phyloP scores from a whole-genome alignment of 2,888 invertebrate species.

The Latrodectus elegans region DNA sequence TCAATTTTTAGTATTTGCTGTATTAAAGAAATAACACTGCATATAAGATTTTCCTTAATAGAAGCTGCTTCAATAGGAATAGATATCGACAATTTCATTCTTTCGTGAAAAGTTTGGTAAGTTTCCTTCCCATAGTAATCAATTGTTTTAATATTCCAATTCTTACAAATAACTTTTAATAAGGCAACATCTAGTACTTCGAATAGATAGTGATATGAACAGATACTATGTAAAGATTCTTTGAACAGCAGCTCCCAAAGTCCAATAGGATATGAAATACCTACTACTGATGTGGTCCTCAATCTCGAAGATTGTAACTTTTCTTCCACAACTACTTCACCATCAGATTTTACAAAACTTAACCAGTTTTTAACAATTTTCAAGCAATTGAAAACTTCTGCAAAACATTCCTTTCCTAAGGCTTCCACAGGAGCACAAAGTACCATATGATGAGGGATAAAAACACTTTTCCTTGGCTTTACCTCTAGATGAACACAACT shows the following conservation, averaged over 20 bases:
- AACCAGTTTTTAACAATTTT: slow-evolving; percentile 37
- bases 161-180: neutral
- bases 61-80: slow-evolving; percentile 21
- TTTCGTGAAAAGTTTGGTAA: neutral
- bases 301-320: neutral
- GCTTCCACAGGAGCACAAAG: slow-evolving; percentile 24
- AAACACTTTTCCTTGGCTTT: neutral
- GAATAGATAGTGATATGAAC: neutral
- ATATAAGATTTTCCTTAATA: slow-evolving; percentile 18
- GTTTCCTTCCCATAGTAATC: neutral
- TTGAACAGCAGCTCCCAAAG: slow-evolving; percentile 30
- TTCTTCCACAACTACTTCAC: neutral
- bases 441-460: slow-evolving; percentile 22
- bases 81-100: neutral
- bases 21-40: slow-evolving; percentile 18
- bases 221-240: neutral
- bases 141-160: neutral
- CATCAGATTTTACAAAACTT: neutral
- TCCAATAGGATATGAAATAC: slow-evolving; percentile 22
- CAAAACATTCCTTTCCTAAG: slow-evolving; percentile 42
- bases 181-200: slow-evolving; percentile 17
- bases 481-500: slow-evolving; percentile 3
- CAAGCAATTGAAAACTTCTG: slow-evolving; percentile 35
- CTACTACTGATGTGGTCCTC: neutral
- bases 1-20: slow-evolving; percentile 50